Percentiles rank a stretch among this genome's conserved stretches.
These are phyloP conservation scores for Xenus cinereus DNA, from an alignment of 2,113 vertebrate genomes.

Conservation along the genomic window DNA sequence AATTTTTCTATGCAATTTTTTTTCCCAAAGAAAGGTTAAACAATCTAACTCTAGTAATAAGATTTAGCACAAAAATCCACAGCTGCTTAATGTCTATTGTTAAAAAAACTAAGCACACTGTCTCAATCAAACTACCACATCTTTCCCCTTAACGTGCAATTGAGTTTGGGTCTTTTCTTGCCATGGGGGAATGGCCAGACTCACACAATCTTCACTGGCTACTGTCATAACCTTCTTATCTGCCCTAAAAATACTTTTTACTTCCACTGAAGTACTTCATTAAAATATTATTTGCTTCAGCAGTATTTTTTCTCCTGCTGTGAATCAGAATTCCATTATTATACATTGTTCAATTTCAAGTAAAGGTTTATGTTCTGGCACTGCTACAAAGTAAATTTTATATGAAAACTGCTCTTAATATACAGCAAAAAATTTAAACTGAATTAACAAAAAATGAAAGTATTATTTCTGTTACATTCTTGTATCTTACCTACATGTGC, in stretches of 20 bases:
- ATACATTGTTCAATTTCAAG: not conserved
- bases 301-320: not conserved
- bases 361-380: not conserved
- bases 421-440: not conserved
- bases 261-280: not conserved
- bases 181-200: not conserved
- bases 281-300: constrained; percentile 7
- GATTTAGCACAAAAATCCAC: not conserved
- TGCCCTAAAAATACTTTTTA: not conserved
- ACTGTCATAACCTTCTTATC: not conserved
- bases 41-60: not conserved
- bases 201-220: not conserved
- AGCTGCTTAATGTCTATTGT: not conserved
- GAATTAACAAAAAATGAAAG: not conserved
- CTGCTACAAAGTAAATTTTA: not conserved
- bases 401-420: not conserved
- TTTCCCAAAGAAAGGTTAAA: not conserved
- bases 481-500: not conserved
- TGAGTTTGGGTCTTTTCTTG: not conserved
- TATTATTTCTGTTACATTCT: not conserved
- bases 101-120: not conserved
- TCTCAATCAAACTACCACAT: not conserved
- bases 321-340: not conserved
- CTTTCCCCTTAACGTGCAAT: not conserved
- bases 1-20: not conserved